A percentile compares a stretch with the other conserved stretches of the same genome.
These are phyloP conservation scores for Prunella fulvescens DNA, from an alignment of 2,113 vertebrate genomes.

Conservation along the genomic window DNA sequence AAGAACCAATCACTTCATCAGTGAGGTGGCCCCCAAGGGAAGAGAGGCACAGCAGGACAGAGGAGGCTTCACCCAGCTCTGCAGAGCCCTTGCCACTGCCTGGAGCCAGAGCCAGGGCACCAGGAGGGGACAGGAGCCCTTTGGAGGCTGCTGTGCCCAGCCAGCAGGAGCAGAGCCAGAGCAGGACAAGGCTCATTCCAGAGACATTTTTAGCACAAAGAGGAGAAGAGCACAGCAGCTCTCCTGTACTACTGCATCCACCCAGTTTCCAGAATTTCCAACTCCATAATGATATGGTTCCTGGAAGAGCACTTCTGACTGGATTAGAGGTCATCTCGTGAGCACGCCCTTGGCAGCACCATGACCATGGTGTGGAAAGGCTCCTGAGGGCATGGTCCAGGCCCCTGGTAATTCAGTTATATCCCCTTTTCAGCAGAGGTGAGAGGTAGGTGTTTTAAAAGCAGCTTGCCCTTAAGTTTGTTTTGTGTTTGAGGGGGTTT, in stretches of 20 bases:
- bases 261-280: background rate
- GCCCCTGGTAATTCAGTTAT: background rate
- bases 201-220: background rate
- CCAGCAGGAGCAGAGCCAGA: background rate
- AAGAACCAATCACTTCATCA: background rate
- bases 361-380: background rate
- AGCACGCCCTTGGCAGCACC: background rate
- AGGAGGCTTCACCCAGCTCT: background rate
- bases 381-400: background rate
- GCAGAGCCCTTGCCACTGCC: background rate
- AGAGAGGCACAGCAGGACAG: background rate
- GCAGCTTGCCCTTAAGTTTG: background rate
- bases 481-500: background rate
- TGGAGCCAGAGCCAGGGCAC: background rate
- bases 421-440: background rate
- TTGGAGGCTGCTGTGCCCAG: accelerated
- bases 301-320: conserved; percentile 23
- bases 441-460: background rate
- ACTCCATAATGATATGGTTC: background rate
- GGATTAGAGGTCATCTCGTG: background rate
- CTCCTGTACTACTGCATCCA: background rate
- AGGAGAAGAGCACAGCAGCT: background rate
- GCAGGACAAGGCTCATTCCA: background rate
- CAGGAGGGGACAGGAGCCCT: background rate
- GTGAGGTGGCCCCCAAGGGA: background rate